Evolutionary conservation across 2,113 vertebrate genomes (phyloP), one percentile per base, ranked within the genome.

Genomic region (Strix uralensis): DNA sequence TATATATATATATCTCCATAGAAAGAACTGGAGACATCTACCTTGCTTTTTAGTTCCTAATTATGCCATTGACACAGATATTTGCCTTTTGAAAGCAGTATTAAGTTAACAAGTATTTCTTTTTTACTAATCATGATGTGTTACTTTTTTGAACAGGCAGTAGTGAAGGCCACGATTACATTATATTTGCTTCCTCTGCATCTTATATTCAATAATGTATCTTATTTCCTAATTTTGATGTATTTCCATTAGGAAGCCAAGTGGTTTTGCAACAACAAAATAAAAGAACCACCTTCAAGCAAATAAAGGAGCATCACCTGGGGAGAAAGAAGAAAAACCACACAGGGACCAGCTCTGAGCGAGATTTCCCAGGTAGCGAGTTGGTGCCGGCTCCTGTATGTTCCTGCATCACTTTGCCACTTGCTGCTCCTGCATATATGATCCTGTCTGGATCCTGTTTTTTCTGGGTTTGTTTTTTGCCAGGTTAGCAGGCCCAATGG

Each of bases 341-440:
- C 30, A 18, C 0, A 2, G 12, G 6, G 58, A 40, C 9, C 20
- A 92, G 52, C 38, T 67, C 38, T 11, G 47, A 85, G 73, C 2
- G 1, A 47, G 36, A 38, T 16, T 51, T 32, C 71, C 58, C 20
- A 57, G 26, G 40, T 4, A 84, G 13, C 4, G 3, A 49, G 36
- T 6, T 57, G 19, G 10, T 30, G 46, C 5, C 2, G 3, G 32
- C 26, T 77, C 49, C 44, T 4, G 0, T 22, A 5, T 3, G 12
- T 13, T 54, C 52, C 66, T 61, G 20, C 29, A 22, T 3, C 5
- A 2, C 61, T 84, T 47, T 52, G 44, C 72, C 42, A 19, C 40
- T 55, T 74, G 47, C 71, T 63, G 66, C 44, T n/a, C 34, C 65
- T 51, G 5, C 49, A 74, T 34, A 52, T 5, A 38, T 1, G 2